A percentile compares a stretch with the other conserved stretches of the same genome.
Evolutionary conservation across 2,797 vertebrate species (phyloP).

Genomic region (Enteromius thamalakanensis): DNA sequence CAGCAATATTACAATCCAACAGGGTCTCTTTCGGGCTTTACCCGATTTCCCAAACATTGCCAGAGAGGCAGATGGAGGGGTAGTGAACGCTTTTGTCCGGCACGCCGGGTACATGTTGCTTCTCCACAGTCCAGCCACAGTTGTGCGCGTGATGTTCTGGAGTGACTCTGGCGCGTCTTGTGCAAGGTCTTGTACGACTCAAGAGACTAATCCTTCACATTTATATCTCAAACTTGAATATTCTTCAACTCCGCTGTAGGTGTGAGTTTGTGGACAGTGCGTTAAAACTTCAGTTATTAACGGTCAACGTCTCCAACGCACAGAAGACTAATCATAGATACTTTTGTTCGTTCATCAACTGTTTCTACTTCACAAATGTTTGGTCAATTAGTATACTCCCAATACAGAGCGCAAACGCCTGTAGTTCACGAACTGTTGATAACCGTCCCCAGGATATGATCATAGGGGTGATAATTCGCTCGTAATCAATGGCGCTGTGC

Average conservation of each 20-base stretch:
- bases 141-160: slow-evolving; percentile 38
- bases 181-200: no score
- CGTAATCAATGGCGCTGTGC: not conserved
- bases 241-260: not conserved
- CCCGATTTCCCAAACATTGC: slow-evolving; percentile 69
- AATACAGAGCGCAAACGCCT: not conserved
- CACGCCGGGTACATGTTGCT: slow-evolving; percentile 59
- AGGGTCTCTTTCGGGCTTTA: slow-evolving; percentile 71
- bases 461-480: not conserved
- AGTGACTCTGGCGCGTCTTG: slow-evolving; percentile 28
- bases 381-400: not conserved
- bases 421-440: slow-evolving; percentile 15
- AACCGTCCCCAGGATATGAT: not conserved
- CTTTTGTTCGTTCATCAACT: not conserved
- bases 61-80: slow-evolving; percentile 55
- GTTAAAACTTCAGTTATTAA: slow-evolving; percentile 2
- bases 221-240: not conserved
- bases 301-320: not conserved
- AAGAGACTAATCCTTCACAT: slow-evolving; percentile 22
- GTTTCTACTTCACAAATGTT: slow-evolving; percentile 8
- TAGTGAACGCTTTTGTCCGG: slow-evolving; percentile 72
- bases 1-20: slow-evolving; percentile 79
- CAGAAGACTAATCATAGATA: not conserved
- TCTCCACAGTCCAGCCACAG: slow-evolving; percentile 58
- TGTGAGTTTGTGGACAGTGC: slow-evolving; percentile 2